phyloP scores from a whole-genome alignment of 2,888 invertebrate species.

The Cataglyphis altisquamis region DNA sequence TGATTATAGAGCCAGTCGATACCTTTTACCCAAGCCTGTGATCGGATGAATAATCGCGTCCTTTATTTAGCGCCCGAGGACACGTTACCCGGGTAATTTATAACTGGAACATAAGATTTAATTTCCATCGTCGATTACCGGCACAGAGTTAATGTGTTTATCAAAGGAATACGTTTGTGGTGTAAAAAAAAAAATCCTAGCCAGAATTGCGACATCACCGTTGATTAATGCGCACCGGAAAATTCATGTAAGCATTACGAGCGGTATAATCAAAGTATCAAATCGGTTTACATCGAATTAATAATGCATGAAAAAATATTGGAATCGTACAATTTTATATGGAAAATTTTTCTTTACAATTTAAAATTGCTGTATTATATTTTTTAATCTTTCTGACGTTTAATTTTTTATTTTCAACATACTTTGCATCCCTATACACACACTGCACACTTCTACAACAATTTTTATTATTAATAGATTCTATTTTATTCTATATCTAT shows the following conservation, averaged over 20 bases:
- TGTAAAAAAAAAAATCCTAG: slow-evolving; percentile 25
- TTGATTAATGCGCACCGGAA: slow-evolving; percentile 50
- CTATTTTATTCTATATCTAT: background rate
- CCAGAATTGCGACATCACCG: slow-evolving; percentile 50
- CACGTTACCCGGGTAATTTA: slow-evolving; percentile 44
- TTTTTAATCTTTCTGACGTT: background rate
- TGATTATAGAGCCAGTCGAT: slow-evolving; percentile 30
- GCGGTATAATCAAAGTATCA: slow-evolving; percentile 18
- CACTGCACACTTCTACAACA: background rate
- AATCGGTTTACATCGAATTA: slow-evolving; percentile 8
- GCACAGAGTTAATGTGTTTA: slow-evolving; percentile 45
- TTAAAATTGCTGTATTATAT: background rate
- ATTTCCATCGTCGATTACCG: slow-evolving; percentile 51
- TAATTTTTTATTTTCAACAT: background rate
- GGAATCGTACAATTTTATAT: background rate
- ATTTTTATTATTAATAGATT: background rate
- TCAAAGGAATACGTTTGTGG: slow-evolving; percentile 14
- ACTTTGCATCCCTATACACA: background rate
- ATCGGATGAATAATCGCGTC: slow-evolving; percentile 45
- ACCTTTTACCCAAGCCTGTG: background rate
- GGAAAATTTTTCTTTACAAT: background rate
- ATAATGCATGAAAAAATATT: background rate
- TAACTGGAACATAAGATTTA: slow-evolving; percentile 51
- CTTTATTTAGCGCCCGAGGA: slow-evolving; percentile 49
- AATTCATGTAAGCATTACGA: slow-evolving; percentile 33